Evolutionary conservation across 2,113 vertebrate genomes (phyloP).

Genomic region (Mastomys natalensis): DNA sequence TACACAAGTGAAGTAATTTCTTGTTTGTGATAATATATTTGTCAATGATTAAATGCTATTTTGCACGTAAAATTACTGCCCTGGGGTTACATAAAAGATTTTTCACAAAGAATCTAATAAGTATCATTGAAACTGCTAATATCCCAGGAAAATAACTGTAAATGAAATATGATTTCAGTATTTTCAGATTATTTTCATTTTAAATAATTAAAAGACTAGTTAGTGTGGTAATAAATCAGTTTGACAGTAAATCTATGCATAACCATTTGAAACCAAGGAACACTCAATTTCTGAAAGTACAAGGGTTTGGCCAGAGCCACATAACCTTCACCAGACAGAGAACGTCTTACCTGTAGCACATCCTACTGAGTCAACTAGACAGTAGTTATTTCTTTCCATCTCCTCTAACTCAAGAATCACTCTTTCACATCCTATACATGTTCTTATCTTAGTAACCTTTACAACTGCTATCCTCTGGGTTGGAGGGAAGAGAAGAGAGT

Average conservation of each 20-base stretch:
- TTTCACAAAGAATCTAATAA: background rate
- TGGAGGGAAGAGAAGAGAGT: too few relatives aligned
- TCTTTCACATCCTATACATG: background rate
- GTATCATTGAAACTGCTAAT: background rate
- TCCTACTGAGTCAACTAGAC: background rate
- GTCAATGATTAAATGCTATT: background rate
- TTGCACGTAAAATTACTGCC: background rate
- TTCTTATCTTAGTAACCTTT: background rate
- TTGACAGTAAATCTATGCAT: background rate
- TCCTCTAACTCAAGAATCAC: background rate
- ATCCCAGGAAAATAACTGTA: background rate
- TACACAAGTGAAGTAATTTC: constrained; percentile 35
- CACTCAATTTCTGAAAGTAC: background rate
- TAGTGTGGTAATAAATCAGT: background rate
- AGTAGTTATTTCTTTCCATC: background rate
- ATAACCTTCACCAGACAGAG: background rate
- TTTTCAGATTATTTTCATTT: background rate
- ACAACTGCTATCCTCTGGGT: background rate
- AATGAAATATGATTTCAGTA: background rate
- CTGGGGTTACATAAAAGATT: background rate
- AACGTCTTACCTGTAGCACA: background rate
- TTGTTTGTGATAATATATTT: background rate
- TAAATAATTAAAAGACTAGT: background rate
- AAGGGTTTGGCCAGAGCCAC: background rate
- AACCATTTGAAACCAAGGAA: constrained; percentile 43